phyloP scores from a whole-genome alignment of 2,113 vertebrate species.

The Eublepharis macularius region DNA sequence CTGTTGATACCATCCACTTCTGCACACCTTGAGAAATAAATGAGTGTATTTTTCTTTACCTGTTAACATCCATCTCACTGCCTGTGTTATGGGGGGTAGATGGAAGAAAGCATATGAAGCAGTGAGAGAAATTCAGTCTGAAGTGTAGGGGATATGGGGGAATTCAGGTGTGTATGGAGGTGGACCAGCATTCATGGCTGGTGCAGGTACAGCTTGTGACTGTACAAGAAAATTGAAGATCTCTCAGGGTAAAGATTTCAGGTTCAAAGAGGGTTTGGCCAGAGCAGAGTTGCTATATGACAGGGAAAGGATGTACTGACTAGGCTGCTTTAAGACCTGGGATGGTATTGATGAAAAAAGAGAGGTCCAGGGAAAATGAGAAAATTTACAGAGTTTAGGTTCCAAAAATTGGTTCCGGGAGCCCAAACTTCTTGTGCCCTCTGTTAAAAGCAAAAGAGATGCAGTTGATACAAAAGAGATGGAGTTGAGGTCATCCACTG shows the following conservation, averaged over 20 bases:
- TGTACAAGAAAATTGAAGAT: too few relatives aligned
- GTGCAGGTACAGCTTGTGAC: background rate
- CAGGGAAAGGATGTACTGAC: too few relatives aligned
- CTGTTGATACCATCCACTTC: background rate
- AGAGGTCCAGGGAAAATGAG: background rate
- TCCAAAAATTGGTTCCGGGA: background rate
- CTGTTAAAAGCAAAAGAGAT: too few relatives aligned
- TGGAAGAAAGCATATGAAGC: background rate
- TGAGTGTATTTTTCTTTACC: background rate
- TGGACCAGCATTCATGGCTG: background rate
- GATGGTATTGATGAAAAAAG: background rate
- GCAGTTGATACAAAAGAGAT: background rate
- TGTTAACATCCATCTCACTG: too few relatives aligned
- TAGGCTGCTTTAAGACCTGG: background rate
- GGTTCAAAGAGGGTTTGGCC: background rate
- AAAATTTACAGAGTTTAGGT: background rate
- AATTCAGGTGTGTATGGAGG: background rate
- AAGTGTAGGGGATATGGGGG: background rate
- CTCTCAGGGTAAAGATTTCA: background rate
- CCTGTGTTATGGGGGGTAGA: background rate
- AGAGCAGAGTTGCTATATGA: background rate
- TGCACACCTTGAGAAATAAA: background rate
- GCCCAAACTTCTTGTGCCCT: background rate
- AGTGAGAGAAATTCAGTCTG: background rate
- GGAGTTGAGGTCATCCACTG: background rate